Evolutionary conservation across 2,888 invertebrate species (phyloP).

Genomic region (Spicauda simplicius): DNA sequence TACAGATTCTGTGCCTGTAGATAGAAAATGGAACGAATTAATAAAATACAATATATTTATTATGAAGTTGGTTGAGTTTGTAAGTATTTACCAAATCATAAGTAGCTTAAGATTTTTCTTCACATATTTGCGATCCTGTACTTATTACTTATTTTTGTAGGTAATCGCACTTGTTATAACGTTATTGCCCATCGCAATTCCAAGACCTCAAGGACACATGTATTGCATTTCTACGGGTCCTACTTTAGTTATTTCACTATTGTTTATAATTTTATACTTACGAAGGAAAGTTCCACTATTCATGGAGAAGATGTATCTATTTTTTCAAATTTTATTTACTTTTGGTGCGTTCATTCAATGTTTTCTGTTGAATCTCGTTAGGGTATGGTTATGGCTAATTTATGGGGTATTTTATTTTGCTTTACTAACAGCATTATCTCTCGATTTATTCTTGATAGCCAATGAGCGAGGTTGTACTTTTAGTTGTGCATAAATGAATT

Average conservation of each 20-base stretch:
- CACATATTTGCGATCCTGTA: not conserved
- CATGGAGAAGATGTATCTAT: constrained; percentile 81
- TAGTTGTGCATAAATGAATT: constrained; percentile 68
- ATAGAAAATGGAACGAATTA: constrained; percentile 77
- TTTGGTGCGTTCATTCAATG: constrained; percentile 79
- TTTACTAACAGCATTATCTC: constrained; percentile 64
- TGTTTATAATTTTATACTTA: constrained; percentile 72
- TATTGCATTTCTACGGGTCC: constrained; percentile 79
- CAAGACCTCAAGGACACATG: constrained; percentile 75
- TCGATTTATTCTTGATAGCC: constrained; percentile 76
- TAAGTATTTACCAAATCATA: constrained; percentile 57
- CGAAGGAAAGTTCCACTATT: constrained; percentile 74
- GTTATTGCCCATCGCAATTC: constrained; percentile 61
- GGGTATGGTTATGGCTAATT: constrained; percentile 74
- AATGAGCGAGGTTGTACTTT: constrained; percentile 80
- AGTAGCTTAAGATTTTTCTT: not conserved
- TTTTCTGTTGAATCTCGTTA: constrained; percentile 70
- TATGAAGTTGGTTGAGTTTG: constrained; percentile 79
- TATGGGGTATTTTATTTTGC: constrained; percentile 74
- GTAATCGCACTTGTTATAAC: constrained; percentile 64
- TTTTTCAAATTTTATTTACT: constrained; percentile 79
- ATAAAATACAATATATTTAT: constrained; percentile 78
- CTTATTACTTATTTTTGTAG: constrained; percentile 56
- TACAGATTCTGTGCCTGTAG: constrained; percentile 76
- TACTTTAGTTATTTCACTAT: constrained; percentile 70